Evolutionary conservation across 2,113 vertebrate genomes (phyloP).

Genomic region (Clupea harengus): DNA sequence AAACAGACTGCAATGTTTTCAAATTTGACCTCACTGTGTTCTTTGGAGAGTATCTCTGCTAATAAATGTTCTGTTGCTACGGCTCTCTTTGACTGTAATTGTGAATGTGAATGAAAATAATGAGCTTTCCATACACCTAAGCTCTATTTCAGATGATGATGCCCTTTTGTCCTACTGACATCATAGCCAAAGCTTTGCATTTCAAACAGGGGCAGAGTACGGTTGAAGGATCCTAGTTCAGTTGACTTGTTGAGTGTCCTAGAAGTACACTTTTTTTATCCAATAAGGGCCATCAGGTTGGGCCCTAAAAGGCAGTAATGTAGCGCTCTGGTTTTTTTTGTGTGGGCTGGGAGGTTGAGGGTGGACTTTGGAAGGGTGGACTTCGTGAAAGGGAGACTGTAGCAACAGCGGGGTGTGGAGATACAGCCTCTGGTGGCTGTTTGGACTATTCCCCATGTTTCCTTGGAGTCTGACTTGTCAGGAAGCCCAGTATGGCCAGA

Average conservation of each 20-base stretch:
- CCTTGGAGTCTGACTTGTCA: conserved; percentile 50
- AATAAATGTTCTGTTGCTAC: not conserved
- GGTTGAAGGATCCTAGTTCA: not conserved
- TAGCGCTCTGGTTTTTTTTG: not conserved
- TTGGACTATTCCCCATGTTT: conserved; percentile 40
- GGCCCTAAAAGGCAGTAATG: not conserved
- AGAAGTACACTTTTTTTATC: too few species aligned
- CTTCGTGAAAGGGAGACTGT: not conserved
- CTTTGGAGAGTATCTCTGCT: not conserved
- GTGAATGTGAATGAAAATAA: not conserved
- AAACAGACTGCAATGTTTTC: not conserved
- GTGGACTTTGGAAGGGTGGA: too few species aligned
- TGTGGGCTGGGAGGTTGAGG: not conserved
- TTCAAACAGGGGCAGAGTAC: not conserved
- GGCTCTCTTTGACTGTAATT: not conserved
- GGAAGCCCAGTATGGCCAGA: conserved; percentile 53
- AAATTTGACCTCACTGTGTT: not conserved
- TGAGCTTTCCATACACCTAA: not conserved
- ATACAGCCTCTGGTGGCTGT: conserved; percentile 17
- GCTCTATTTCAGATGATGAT: not conserved
- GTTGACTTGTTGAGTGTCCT: not conserved
- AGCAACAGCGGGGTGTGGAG: not conserved
- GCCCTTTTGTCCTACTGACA: not conserved
- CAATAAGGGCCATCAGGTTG: too few species aligned
- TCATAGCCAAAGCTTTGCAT: not conserved